phyloP scores from a whole-genome alignment of 2,797 vertebrate species.

The Enteromius anoplus region DNA sequence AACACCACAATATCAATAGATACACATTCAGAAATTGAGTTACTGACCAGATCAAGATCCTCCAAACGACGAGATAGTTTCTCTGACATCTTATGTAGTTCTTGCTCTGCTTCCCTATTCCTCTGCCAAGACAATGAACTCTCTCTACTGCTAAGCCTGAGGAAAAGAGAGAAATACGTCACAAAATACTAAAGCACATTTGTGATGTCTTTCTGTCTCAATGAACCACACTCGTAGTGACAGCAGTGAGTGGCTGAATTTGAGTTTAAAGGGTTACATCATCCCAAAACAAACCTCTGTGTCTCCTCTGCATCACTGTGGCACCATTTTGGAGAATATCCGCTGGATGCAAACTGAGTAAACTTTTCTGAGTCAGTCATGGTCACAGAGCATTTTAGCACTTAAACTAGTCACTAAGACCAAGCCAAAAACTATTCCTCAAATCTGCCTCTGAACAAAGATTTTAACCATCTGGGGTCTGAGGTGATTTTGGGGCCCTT shows the following conservation, averaged over 20 bases:
- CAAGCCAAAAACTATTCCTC: too few relatives aligned
- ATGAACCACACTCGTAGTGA: background rate
- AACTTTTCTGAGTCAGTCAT: too few relatives aligned
- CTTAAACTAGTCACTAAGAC: too few relatives aligned
- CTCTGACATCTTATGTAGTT: constrained; percentile 84
- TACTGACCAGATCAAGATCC: constrained; percentile 85
- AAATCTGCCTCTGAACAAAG: too few relatives aligned
- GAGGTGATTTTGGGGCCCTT: too few relatives aligned
- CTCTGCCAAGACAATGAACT: constrained; percentile 71
- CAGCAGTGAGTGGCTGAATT: background rate
- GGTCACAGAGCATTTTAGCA: too few relatives aligned
- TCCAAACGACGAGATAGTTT: constrained; percentile 83
- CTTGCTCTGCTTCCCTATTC: constrained; percentile 77
- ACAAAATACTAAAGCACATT: background rate
- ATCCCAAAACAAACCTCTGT: too few relatives aligned
- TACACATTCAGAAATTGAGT: background rate
- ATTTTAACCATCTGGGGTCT: too few relatives aligned
- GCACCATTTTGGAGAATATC: too few relatives aligned
- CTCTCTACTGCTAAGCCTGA: constrained; percentile 46
- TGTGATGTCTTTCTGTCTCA: background rate
- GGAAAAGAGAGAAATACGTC: background rate
- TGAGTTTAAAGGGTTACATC: background rate
- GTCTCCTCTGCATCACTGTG: too few relatives aligned
- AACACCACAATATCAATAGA: background rate
- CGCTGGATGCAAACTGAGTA: too few relatives aligned